Evolutionary conservation across 2,113 vertebrate species (phyloP).

Genomic region (Sebastes schlegelii): DNA sequence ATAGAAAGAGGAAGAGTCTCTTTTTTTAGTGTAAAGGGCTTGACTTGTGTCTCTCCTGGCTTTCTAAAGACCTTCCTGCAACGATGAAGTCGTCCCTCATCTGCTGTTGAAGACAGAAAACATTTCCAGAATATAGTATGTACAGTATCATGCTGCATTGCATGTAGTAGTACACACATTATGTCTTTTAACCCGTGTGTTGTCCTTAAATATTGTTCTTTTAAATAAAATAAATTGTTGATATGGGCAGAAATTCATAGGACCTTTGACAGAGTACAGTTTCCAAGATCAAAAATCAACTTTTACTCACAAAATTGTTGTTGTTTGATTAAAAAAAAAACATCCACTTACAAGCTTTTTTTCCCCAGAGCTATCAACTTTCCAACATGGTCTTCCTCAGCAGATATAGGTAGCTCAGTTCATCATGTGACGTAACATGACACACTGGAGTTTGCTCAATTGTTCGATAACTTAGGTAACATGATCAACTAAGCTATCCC

Average conservation of each 20-base stretch:
- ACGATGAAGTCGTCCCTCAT: background rate
- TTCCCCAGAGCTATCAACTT: background rate
- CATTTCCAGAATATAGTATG: background rate
- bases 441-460: background rate
- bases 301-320: background rate
- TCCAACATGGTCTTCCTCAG: background rate
- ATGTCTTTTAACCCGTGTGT: background rate
- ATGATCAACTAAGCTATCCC: background rate
- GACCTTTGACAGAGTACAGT: background rate
- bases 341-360: too few relatives aligned
- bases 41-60: background rate
- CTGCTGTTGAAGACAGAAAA: background rate
- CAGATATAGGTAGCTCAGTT: background rate
- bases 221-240: too few relatives aligned
- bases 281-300: background rate
- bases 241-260: too few relatives aligned
- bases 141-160: background rate
- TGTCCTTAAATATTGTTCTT: background rate
- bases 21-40: background rate
- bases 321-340: too few relatives aligned
- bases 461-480: background rate
- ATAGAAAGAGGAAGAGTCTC: constrained; percentile 21
- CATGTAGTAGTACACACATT: too few relatives aligned
- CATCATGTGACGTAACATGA: background rate
- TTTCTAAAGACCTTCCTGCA: background rate